These are phyloP conservation scores for Sebastolobus altivelis DNA, from an alignment of 2,797 vertebrate genomes.

Conservation along the genomic window DNA sequence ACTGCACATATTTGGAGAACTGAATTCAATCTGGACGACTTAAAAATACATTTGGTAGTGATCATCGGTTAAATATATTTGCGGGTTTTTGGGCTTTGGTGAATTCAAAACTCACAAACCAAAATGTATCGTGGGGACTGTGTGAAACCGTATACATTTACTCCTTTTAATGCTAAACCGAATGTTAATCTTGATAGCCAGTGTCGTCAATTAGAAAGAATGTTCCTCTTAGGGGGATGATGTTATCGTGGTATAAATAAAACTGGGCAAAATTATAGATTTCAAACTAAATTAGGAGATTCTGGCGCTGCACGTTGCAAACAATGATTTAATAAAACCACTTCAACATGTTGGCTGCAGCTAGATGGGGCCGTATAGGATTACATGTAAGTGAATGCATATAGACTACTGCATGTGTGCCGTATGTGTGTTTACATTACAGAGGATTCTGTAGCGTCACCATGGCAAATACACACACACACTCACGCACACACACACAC, in stretches of 20 bases:
- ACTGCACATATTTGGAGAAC: conserved; percentile 38
- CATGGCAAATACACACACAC: conserved; percentile 28
- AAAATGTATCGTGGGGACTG: conserved; percentile 27
- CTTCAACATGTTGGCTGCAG: conserved; percentile 51
- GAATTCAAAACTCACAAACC: conserved; percentile 12
- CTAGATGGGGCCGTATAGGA: conserved; percentile 39
- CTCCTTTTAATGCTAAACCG: conserved; percentile 31
- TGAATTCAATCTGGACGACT: conserved; percentile 37
- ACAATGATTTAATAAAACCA: conserved; percentile 64
- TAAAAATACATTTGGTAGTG: conserved; percentile 30
- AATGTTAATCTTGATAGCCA: conserved; percentile 64
- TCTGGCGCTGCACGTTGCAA: conserved; percentile 44
- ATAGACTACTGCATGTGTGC: conserved; percentile 38
- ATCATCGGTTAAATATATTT: conserved; percentile 38
- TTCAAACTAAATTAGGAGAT: conserved; percentile 65
- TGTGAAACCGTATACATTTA: conserved; percentile 52
- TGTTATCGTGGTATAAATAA: conserved; percentile 63
- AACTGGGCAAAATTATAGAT: conserved; percentile 63
- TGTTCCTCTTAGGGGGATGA: conserved; percentile 39
- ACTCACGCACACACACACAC: not conserved
- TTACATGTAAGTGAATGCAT: conserved; percentile 65
- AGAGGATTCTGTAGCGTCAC: conserved; percentile 29
- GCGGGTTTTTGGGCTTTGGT: conserved; percentile 1
- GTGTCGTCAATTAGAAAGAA: conserved; percentile 44
- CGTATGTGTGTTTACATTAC: conserved; percentile 62